Evolutionary conservation across 2,888 invertebrate genomes (phyloP).

Genomic region (Onthophagus sagittarius): DNA sequence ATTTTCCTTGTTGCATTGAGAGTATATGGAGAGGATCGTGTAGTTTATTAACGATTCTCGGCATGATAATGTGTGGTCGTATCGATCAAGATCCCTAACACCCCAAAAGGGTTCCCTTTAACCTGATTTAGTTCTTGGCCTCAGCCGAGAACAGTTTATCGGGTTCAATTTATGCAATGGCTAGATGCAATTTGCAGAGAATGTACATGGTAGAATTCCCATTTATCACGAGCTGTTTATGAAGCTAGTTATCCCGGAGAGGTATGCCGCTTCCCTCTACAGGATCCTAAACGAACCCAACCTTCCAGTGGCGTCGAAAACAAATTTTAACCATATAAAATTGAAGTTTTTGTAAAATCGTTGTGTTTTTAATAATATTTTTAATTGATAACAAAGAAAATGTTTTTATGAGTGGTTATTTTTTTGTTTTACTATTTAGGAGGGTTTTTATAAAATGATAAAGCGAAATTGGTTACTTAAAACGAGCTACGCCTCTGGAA

Average conservation of each 20-base stretch:
- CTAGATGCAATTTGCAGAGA: conserved; percentile 49
- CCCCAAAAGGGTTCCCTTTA: not conserved
- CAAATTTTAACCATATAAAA: not conserved
- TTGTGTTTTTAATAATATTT: too few species aligned
- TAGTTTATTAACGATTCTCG: not conserved
- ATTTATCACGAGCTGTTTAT: conserved; percentile 47
- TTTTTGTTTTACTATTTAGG: too few species aligned
- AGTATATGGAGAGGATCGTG: too few species aligned
- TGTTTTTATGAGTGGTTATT: too few species aligned
- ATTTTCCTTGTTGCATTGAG: not conserved
- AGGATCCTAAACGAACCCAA: conserved; percentile 24
- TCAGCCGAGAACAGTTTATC: conserved; percentile 38
- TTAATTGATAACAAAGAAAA: too few species aligned
- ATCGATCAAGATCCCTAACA: not conserved
- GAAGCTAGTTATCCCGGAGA: conserved; percentile 46
- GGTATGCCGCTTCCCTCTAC: conserved; percentile 34
- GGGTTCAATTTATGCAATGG: conserved; percentile 48
- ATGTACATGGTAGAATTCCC: conserved; percentile 49
- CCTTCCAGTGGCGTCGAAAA: conserved; percentile 27
- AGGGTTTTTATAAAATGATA: too few species aligned
- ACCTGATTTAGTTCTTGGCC: conserved; percentile 23
- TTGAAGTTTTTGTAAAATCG: too few species aligned
- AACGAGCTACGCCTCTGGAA: conserved; percentile 25
- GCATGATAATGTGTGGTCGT: not conserved
- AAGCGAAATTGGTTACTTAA: not conserved